These are phyloP conservation scores for Brotula barbata DNA, from an alignment of 2,797 vertebrate genomes.

Conservation along the genomic window DNA sequence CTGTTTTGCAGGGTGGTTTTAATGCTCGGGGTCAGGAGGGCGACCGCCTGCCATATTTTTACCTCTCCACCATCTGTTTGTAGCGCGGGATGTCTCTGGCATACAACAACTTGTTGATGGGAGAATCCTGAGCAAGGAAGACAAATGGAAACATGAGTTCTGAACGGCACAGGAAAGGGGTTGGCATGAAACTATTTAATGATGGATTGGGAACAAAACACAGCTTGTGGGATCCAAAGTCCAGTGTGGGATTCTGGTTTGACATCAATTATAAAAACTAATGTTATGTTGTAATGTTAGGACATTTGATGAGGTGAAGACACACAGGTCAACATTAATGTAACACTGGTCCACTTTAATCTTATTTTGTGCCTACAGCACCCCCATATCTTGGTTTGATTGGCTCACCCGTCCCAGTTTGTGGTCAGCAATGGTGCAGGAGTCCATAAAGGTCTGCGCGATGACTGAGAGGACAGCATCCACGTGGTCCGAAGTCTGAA, in stretches of 20 bases:
- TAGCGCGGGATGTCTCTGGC: slow-evolving; percentile 97
- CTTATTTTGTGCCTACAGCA: too few relatives aligned
- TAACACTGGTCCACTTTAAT: too few relatives aligned
- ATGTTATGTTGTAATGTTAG: neutral
- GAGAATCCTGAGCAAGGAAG: slow-evolving; percentile 85
- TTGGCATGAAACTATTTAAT: neutral
- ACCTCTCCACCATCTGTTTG: slow-evolving; percentile 99
- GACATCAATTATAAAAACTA: neutral
- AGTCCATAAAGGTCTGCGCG: slow-evolving; percentile 98
- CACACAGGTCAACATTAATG: too few relatives aligned
- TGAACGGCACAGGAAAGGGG: neutral
- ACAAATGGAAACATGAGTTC: slow-evolving; percentile 24
- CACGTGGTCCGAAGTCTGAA: slow-evolving; percentile 93
- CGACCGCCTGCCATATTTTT: slow-evolving; percentile 61
- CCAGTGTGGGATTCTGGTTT: neutral
- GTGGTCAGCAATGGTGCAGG: slow-evolving; percentile 95
- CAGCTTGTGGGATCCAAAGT: neutral
- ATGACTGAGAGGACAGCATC: slow-evolving; percentile 95
- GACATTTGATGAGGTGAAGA: too few relatives aligned
- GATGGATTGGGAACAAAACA: neutral
- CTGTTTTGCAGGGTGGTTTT: slow-evolving; percentile 24
- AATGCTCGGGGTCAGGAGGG: slow-evolving; percentile 53
- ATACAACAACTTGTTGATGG: slow-evolving; percentile 97
- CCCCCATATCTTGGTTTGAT: too few relatives aligned
- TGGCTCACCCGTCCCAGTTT: slow-evolving; percentile 91